Conservation (phyloP, 1,140 invertebrate genomes). For the Phthorimaea operculella region DNA sequence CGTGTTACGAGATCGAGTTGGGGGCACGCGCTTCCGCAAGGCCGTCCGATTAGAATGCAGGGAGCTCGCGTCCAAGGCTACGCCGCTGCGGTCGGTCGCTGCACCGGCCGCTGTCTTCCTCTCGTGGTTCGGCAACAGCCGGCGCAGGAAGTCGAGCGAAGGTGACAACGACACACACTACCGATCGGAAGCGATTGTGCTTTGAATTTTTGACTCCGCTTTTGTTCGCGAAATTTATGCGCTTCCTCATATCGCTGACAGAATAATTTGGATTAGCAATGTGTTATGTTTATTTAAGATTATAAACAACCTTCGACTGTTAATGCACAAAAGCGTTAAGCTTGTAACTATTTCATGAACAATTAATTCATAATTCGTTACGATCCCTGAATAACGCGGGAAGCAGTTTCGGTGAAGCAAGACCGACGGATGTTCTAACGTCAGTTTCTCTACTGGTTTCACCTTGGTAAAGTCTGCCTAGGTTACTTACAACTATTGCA, state of each 20-base stretch:
- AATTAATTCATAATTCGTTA: conserved; percentile 8
- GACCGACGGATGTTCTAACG: conserved; percentile 42
- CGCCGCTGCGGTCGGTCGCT: conserved; percentile 51
- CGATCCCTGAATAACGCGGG: conserved; percentile 13
- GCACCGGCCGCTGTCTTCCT: conserved; percentile 52
- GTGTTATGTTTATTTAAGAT: background rate
- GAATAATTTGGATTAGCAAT: conserved; percentile 29
- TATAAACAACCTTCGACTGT: no score
- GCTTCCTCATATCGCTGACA: conserved; percentile 39
- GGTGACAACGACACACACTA: conserved; percentile 42
- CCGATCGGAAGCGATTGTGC: conserved; percentile 54
- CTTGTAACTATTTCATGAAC: conserved; percentile 1
- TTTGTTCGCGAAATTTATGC: conserved; percentile 35
- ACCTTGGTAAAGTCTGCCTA: conserved; percentile 30
- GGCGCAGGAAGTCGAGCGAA: conserved; percentile 55
- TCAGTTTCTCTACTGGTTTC: conserved; percentile 37
- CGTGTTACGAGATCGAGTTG: conserved; percentile 53
- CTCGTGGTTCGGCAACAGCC: conserved; percentile 40
- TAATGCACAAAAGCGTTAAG: no score
- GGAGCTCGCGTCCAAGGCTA: conserved; percentile 64
- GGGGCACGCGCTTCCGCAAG: conserved; percentile 60
- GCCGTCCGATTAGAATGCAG: conserved; percentile 64
- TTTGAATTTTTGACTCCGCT: conserved; percentile 51
- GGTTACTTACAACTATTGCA: conserved; percentile 33
- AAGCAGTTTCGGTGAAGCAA: conserved; percentile 38